Conservation (phyloP, 2,797 vertebrate species). For the Novumbra hubbsi region DNA sequence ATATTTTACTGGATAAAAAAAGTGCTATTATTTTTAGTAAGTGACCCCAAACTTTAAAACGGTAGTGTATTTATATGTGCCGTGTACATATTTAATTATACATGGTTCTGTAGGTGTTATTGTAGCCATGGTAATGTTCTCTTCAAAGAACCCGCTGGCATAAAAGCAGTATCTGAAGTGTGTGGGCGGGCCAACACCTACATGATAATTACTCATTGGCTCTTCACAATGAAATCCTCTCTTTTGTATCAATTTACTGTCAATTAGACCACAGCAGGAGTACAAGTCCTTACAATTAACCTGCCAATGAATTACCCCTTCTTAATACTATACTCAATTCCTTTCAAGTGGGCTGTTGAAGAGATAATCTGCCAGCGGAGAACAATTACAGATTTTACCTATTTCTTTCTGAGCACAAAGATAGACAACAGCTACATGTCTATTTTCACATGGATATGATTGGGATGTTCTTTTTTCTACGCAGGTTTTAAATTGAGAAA, state of each 20-base stretch:
- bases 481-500: conserved; percentile 92
- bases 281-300: neutral
- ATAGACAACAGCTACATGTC: too few species aligned
- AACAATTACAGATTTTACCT: neutral
- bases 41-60: too few species aligned
- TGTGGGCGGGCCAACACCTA: neutral
- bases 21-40: too few species aligned
- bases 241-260: neutral
- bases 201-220: neutral
- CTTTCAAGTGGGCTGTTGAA: neutral
- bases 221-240: neutral
- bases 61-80: neutral
- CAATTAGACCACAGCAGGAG: neutral
- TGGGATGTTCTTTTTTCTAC: neutral
- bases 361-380: neutral
- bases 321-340: neutral
- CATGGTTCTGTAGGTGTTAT: neutral
- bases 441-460: neutral
- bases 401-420: neutral
- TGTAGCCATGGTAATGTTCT: neutral
- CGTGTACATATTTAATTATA: neutral
- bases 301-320: neutral
- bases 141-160: neutral
- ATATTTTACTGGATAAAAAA: too few species aligned
- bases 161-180: neutral